A percentile compares a stretch with the other conserved stretches of the same genome.
These are phyloP conservation scores for Ectemnius cavifrons DNA, from an alignment of 2,888 invertebrate genomes.

Conservation along the genomic window DNA sequence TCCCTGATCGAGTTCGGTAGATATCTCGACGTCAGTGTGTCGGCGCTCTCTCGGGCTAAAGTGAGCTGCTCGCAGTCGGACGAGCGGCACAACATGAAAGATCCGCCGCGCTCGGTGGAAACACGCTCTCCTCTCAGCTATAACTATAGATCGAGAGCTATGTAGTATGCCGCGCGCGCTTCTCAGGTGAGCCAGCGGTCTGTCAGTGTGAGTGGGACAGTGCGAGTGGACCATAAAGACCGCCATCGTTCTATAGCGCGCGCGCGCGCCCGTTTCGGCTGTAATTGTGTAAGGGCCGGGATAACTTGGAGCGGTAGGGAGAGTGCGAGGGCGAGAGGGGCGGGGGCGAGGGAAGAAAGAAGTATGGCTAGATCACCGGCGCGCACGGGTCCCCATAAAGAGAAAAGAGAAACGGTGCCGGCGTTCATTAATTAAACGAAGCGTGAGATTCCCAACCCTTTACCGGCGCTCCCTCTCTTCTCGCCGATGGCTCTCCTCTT, in stretches of 20 bases:
- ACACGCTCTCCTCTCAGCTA: constrained; percentile 16
- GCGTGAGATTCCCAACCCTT: constrained; percentile 74
- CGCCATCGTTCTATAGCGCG: constrained; percentile 47
- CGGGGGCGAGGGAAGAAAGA: constrained; percentile 17
- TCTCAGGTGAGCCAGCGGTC: constrained; percentile 8
- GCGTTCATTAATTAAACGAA: constrained; percentile 75
- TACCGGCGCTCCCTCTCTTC: constrained; percentile 43
- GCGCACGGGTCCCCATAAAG: constrained; percentile 49
- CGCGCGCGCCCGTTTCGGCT: constrained; percentile 16
- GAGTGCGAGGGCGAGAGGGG: not conserved
- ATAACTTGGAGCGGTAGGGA: not conserved
- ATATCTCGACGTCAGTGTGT: constrained; percentile 38
- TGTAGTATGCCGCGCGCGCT: constrained; percentile 14
- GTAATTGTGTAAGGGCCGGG: constrained; percentile 48
- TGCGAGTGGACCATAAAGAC: constrained; percentile 53
- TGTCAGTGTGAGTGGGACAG: constrained; percentile 5
- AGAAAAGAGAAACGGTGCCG: constrained; percentile 62
- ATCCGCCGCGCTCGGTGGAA: constrained; percentile 47
- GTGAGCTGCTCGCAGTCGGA: constrained; percentile 39
- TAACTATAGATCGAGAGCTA: constrained; percentile 30
- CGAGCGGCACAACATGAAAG: constrained; percentile 66
- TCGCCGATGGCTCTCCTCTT: constrained; percentile 49
- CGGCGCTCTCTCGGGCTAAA: constrained; percentile 41
- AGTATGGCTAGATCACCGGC: constrained; percentile 49
- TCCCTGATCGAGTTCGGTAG: constrained; percentile 26